phyloP scores from a whole-genome alignment of 2,888 invertebrate species.

The Limnephilus rhombicus region DNA sequence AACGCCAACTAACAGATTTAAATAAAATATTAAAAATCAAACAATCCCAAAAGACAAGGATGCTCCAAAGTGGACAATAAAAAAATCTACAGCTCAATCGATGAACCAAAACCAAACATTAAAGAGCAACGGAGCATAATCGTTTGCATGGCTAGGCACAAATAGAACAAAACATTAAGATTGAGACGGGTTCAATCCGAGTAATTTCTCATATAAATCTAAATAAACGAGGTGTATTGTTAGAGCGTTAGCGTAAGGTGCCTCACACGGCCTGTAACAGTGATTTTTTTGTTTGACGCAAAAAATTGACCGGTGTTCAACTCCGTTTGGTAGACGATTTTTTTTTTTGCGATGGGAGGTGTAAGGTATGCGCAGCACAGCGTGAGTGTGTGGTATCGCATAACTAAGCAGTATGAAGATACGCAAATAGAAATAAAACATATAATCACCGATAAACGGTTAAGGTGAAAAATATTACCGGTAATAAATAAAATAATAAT shows the following conservation, averaged over 20 bases:
- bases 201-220: constrained; percentile 54
- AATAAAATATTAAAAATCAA: not conserved
- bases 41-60: not conserved
- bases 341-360: constrained; percentile 8
- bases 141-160: constrained; percentile 26
- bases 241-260: constrained; percentile 39
- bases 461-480: not conserved
- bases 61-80: not conserved
- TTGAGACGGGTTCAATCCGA: constrained; percentile 35
- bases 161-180: constrained; percentile 30
- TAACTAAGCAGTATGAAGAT: constrained; percentile 19
- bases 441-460: constrained; percentile 5
- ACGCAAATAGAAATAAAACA: constrained; percentile 15
- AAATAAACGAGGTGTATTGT: constrained; percentile 52
- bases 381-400: constrained; percentile 21
- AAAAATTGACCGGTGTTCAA: constrained; percentile 43
- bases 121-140: constrained; percentile 22
- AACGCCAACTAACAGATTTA: not conserved
- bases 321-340: constrained; percentile 30
- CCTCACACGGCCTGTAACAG: constrained; percentile 30
- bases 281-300: constrained; percentile 18
- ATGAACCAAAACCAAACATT: constrained; percentile 22
- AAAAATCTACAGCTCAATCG: constrained; percentile 32
- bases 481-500: not conserved
- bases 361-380: constrained; percentile 26